Conservation (phyloP, 2,797 vertebrate genomes). For the Sebastes itinus region DNA sequence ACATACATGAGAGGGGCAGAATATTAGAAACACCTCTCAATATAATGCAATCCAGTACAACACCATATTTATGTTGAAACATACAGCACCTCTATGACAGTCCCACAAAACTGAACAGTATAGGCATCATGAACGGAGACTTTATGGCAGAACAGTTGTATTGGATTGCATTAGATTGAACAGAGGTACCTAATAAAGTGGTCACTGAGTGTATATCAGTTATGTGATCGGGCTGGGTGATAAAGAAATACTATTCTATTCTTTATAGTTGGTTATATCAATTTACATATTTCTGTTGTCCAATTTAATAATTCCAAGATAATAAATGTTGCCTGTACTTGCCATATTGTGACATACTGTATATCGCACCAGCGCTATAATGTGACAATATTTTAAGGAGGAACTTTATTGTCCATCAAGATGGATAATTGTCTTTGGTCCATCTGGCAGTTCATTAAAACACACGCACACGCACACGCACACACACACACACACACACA, state of each 20-base stretch:
- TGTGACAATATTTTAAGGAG: constrained; percentile 1
- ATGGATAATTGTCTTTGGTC: constrained; percentile 12
- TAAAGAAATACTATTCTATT: not conserved
- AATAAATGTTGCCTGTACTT: not conserved
- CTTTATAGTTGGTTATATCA: not conserved
- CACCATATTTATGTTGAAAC: no score
- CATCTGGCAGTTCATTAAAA: constrained; percentile 31
- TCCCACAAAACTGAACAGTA: no score
- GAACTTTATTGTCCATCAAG: constrained; percentile 16
- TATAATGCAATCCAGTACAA: no score
- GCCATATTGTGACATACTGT: not conserved
- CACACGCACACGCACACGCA: not conserved
- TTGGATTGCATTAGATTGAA: not conserved
- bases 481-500: no score
- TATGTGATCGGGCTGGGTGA: not conserved
- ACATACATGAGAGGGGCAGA: not conserved
- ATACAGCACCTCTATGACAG: no score
- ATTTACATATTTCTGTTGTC: not conserved
- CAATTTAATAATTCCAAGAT: not conserved
- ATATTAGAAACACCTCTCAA: not conserved
- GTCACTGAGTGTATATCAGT: not conserved
- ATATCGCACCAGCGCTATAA: no score
- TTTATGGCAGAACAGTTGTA: no score
- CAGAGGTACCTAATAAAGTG: not conserved
- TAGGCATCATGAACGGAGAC: no score